Evolutionary conservation across 2,113 vertebrate genomes (phyloP).

Genomic region (Limnothrissa miodon): DNA sequence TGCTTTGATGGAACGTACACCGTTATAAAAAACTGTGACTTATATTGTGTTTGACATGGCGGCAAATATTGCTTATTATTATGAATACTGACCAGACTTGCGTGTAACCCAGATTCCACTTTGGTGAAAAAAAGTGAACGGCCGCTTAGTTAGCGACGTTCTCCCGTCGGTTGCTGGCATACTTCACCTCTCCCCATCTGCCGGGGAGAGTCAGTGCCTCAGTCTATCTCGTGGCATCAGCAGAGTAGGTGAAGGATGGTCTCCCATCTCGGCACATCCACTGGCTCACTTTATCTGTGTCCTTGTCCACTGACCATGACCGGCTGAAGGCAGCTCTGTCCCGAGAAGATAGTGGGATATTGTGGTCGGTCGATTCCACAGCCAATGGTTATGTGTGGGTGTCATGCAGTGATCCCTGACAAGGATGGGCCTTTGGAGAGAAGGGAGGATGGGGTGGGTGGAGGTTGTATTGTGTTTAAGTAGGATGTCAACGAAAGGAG

Average conservation of each 20-base stretch:
- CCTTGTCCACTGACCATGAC: slow-evolving; percentile 24
- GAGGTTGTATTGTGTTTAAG: slow-evolving; percentile 31
- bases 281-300: neutral
- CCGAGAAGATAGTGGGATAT: slow-evolving; percentile 28
- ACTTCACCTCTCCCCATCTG: neutral
- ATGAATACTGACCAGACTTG: neutral
- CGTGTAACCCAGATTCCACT: neutral
- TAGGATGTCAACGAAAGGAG: neutral
- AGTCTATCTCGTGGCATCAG: neutral
- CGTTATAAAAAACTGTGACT: neutral
- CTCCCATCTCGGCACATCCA: neutral
- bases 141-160: neutral
- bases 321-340: slow-evolving; percentile 33
- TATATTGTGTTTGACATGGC: neutral
- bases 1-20: neutral
- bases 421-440: slow-evolving; percentile 37
- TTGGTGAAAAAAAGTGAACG: neutral
- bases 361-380: neutral
- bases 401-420: slow-evolving; percentile 38
- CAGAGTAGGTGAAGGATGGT: neutral
- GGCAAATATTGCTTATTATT: neutral
- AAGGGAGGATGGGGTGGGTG: slow-evolving; percentile 25
- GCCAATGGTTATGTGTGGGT: slow-evolving; percentile 24
- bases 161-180: neutral
- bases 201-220: neutral